These are phyloP conservation scores for Drosophila miranda DNA, from an alignment of 1,140 invertebrate genomes.

Conservation along the genomic window DNA sequence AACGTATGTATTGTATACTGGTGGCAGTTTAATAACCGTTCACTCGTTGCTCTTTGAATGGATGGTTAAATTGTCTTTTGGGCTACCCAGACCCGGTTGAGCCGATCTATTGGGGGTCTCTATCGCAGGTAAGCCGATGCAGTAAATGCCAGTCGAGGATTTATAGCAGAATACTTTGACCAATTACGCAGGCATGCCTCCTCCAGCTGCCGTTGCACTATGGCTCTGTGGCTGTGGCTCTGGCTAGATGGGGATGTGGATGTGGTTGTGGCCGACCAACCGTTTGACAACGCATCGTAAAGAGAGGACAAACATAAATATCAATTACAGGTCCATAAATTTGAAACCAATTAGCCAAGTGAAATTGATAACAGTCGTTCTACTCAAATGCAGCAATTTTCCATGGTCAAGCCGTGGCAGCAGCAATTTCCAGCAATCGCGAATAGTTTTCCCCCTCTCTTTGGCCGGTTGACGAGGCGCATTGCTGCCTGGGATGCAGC, in stretches of 20 bases:
- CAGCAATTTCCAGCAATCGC: conserved; percentile 52
- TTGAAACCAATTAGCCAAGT: conserved; percentile 81
- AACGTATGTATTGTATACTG: background rate
- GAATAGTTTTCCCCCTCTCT: conserved; percentile 38
- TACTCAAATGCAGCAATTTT: conserved; percentile 60
- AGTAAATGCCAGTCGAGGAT: conserved; percentile 58
- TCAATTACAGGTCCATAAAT: conserved; percentile 82
- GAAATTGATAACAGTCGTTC: conserved; percentile 78
- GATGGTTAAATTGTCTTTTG: conserved; percentile 40
- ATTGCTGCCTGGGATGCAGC: conserved; percentile 1
- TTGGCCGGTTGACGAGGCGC: conserved; percentile 47
- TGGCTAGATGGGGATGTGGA: no score
- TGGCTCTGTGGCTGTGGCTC: no score
- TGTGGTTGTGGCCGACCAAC: conserved; percentile 12
- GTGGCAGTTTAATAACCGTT: conserved; percentile 48
- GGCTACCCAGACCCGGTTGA: conserved; percentile 2
- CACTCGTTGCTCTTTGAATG: conserved; percentile 28
- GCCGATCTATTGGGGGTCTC: conserved; percentile 33
- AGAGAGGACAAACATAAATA: conserved; percentile 73
- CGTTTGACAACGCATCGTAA: conserved; percentile 62
- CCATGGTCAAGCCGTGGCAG: conserved; percentile 3
- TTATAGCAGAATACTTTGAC: conserved; percentile 73
- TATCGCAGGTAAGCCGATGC: conserved; percentile 19
- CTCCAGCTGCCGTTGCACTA: background rate
- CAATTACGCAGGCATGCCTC: conserved; percentile 70